Percentiles rank a stretch among this genome's conserved stretches.
Evolutionary conservation across 2,797 vertebrate genomes (phyloP).

Genomic region (Arctocebus calabarensis): DNA sequence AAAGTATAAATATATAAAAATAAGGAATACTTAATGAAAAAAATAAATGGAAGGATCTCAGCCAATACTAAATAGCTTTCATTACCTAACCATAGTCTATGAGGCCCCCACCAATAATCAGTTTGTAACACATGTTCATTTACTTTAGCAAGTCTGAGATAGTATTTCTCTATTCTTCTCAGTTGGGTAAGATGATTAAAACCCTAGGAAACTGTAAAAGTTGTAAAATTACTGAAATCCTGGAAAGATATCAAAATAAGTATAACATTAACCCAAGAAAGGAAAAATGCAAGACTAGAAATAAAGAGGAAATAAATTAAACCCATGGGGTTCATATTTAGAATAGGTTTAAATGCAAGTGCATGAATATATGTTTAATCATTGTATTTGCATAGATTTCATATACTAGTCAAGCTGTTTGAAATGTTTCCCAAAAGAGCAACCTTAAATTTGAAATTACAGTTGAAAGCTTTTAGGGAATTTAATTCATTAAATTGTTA

Average conservation of each 20-base stretch:
- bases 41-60: neutral
- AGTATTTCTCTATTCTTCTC: neutral
- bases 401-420: neutral
- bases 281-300: neutral
- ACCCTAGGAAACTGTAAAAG: neutral
- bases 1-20: conserved; percentile 63
- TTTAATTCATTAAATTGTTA: neutral
- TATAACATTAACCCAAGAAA: neutral
- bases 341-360: neutral
- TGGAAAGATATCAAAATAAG: neutral
- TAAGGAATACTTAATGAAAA: conserved; percentile 78
- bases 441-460: neutral
- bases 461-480: conserved; percentile 13
- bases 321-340: neutral
- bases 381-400: conserved; percentile 11
- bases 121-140: neutral
- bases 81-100: neutral
- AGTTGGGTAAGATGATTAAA: neutral
- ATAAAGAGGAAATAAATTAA: neutral
- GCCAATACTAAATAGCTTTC: neutral
- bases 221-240: conserved; percentile 19
- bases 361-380: neutral
- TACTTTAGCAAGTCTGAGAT: conserved; percentile 10
- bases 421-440: neutral
- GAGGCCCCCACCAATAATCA: neutral